Evolutionary conservation across 2,113 vertebrate genomes (phyloP).

Genomic region (Sitta europaea): DNA sequence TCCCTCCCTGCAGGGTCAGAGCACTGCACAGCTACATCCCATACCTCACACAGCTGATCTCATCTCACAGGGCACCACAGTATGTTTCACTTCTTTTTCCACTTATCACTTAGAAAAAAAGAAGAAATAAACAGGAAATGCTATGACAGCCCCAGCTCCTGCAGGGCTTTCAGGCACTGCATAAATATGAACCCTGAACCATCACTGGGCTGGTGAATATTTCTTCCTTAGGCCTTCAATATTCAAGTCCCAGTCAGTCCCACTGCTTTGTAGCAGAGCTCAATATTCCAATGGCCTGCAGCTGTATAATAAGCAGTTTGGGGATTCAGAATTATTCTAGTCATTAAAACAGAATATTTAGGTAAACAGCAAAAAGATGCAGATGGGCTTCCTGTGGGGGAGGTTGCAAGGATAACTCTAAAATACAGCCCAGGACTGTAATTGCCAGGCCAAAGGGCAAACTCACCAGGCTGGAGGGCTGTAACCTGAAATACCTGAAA

Average conservation of each 20-base stretch:
- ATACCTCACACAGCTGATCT: not conserved
- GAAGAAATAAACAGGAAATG: not conserved
- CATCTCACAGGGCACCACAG: not conserved
- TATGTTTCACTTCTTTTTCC: not conserved
- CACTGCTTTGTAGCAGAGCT: not conserved
- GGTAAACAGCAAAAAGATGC: conserved; percentile 28
- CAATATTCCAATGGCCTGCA: conserved; percentile 15
- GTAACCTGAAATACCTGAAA: not conserved
- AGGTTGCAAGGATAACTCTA: not conserved
- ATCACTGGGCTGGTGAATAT: not conserved
- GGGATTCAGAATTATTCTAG: conserved; percentile 5
- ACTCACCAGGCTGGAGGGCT: not conserved
- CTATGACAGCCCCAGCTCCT: not conserved
- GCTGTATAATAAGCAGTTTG: conserved; percentile 1
- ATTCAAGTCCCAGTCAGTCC: not conserved
- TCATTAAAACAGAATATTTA: conserved; percentile 32
- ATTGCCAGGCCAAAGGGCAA: not conserved
- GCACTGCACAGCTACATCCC: not conserved
- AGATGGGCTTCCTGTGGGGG: not conserved
- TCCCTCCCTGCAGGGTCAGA: not conserved
- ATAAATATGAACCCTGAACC: not conserved
- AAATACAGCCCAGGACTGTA: not conserved
- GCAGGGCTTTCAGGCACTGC: not conserved
- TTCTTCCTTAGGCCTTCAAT: not conserved
- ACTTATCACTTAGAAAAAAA: not conserved